Conservation (phyloP, 2,113 vertebrate genomes). For the Etheostoma spectabile region DNA sequence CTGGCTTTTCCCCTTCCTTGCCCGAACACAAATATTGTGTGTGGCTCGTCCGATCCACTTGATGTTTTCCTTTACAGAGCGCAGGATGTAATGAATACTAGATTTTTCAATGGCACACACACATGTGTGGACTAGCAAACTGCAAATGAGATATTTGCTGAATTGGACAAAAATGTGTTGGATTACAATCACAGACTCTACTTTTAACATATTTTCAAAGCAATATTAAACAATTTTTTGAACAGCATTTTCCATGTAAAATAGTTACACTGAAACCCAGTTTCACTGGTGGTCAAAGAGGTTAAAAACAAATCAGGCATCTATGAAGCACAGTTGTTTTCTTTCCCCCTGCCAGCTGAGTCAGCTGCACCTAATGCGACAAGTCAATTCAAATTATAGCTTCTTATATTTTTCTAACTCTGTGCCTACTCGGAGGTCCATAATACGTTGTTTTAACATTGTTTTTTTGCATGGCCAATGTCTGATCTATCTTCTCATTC, state of each 20-base stretch:
- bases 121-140: background rate
- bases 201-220: too few relatives aligned
- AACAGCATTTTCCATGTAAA: background rate
- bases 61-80: too few relatives aligned
- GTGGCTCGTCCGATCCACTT: too few relatives aligned
- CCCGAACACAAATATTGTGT: too few relatives aligned
- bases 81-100: too few relatives aligned
- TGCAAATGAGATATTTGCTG: too few relatives aligned
- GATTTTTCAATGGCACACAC: too few relatives aligned
- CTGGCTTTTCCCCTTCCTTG: too few relatives aligned
- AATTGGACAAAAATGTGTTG: too few relatives aligned
- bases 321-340: background rate
- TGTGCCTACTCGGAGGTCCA: background rate
- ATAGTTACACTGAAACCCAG: background rate
- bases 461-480: background rate
- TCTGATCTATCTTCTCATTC: background rate
- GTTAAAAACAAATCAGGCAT: slow-evolving; percentile 6
- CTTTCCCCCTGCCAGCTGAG: slow-evolving; percentile 6
- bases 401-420: slow-evolving; percentile 20
- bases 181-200: too few relatives aligned
- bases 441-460: background rate
- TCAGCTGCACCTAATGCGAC: slow-evolving; percentile 14
- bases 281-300: background rate
- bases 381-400: background rate
- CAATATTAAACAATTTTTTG: background rate